Evolutionary conservation across 1,140 invertebrate genomes (phyloP), one percentile per base, ranked within the genome.

Genomic region (Eubasilissa regina): DNA sequence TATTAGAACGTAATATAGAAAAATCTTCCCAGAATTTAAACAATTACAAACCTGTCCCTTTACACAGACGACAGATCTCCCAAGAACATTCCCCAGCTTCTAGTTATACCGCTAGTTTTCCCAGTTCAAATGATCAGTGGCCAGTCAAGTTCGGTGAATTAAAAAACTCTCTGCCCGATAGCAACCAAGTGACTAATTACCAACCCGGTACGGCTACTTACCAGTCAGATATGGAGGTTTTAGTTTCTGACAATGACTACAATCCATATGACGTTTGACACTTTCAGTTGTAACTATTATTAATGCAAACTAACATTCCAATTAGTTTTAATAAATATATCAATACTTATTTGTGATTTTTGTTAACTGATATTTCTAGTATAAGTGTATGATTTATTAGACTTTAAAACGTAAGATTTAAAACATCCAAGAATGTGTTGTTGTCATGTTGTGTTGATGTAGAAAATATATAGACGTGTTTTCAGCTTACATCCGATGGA

Each of bases 221-320:
- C 25, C 75, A 78, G 17, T 80, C 81, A 10, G 81, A 82, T 21
- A 80, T 82, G 81, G 81, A 82, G 60, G 81, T 80, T 78, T 78
- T 82, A 78, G 81, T 82, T 78, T 82, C 81, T 13, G 81, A 82
- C 75, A 80, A 82, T 76, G 81, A 83, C 64, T 80, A 72, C 60
- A 83, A 75, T 73, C 74, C 80, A 10, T 80, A 80, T 45, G 76
- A 83, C 56, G 79, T 79, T 51, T 83, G 81, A 83, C 75, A 64
- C 12, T 75, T 43, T 75, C 58, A 47, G 19, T 55, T 56, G n/a
- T 53, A 73, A 73, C 48, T n/a, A 35, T n/a, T n/a, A n/a, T n/a
- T n/a, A n/a, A n/a, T 35, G 25, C 25, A 35, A 25, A 44, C 15
- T 70, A 48, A 60, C 13, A 60, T 60, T 60, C 56, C 56, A 60